Evolutionary conservation across 2,797 vertebrate genomes (phyloP).

Genomic region (Uromys caudimaculatus): DNA sequence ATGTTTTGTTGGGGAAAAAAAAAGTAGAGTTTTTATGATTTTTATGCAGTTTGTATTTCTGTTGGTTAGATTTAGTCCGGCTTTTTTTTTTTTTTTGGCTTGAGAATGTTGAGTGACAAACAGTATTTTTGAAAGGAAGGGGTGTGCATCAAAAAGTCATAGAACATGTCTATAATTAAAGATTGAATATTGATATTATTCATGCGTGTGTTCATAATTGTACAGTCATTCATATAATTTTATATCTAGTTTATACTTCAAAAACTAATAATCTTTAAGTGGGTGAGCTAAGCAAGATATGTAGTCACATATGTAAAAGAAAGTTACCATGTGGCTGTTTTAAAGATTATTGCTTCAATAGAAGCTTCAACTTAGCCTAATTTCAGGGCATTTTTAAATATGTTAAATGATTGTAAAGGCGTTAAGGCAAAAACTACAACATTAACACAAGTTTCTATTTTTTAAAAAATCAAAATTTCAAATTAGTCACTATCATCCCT

Average conservation of each 20-base stretch:
- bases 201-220: slow-evolving; percentile 7
- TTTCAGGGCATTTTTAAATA: slow-evolving; percentile 54
- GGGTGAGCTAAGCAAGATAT: background rate
- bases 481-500: slow-evolving; percentile 56
- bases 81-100: slow-evolving; percentile 1
- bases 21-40: slow-evolving; percentile 24
- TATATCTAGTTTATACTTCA: background rate
- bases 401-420: slow-evolving; percentile 16
- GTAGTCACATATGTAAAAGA: background rate
- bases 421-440: slow-evolving; percentile 6
- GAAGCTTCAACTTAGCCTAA: slow-evolving; percentile 40
- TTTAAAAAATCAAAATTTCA: slow-evolving; percentile 49
- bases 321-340: background rate
- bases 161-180: background rate
- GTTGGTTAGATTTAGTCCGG: slow-evolving; percentile 1
- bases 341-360: slow-evolving; percentile 30
- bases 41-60: slow-evolving; percentile 40
- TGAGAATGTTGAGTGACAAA: slow-evolving; percentile 44
- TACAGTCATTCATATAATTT: background rate
- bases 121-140: background rate
- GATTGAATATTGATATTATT: background rate
- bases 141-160: background rate
- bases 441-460: slow-evolving; percentile 49
- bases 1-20: background rate
- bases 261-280: background rate